A percentile compares a stretch with the other conserved stretches of the same genome.
Evolutionary conservation across 2,888 invertebrate genomes (phyloP).

Genomic region (Chironomus tentans): DNA sequence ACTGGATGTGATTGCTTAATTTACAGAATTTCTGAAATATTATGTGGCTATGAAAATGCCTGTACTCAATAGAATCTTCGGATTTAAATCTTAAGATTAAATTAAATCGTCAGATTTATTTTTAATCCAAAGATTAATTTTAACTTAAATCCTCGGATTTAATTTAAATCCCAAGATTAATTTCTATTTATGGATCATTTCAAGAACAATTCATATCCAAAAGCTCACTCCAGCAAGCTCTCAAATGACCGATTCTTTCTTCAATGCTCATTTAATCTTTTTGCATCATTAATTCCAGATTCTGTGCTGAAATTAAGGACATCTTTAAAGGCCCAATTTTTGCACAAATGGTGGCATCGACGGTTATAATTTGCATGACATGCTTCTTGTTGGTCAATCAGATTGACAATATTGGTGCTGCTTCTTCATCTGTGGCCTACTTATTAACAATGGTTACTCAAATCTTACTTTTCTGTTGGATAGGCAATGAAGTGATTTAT

Average conservation of each 20-base stretch:
- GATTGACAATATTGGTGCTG: slow-evolving; percentile 32
- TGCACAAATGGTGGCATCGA: slow-evolving; percentile 36
- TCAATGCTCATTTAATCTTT: too few relatives aligned
- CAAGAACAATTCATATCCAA: too few relatives aligned
- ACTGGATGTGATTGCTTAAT: too few relatives aligned
- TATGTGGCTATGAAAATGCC: too few relatives aligned
- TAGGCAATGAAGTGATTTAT: slow-evolving; percentile 48
- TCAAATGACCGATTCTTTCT: too few relatives aligned
- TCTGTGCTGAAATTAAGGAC: slow-evolving; percentile 33
- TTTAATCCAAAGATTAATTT: too few relatives aligned
- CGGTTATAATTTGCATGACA: slow-evolving; percentile 38
- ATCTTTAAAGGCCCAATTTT: slow-evolving; percentile 35
- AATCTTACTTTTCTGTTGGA: slow-evolving; percentile 49
- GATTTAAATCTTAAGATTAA: too few relatives aligned
- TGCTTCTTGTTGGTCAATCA: slow-evolving; percentile 38
- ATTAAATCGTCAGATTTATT: background rate
- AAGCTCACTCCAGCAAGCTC: background rate
- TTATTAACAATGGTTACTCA: slow-evolving; percentile 48
- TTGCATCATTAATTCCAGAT: slow-evolving; percentile 29
- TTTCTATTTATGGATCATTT: too few relatives aligned
- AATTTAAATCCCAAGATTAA: too few relatives aligned
- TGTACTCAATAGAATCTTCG: too few relatives aligned
- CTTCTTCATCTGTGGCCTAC: slow-evolving; percentile 47
- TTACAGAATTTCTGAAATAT: too few relatives aligned
- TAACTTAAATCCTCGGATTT: too few relatives aligned